phyloP scores from a whole-genome alignment of 2,113 vertebrate species.

The Sorex fumeus region DNA sequence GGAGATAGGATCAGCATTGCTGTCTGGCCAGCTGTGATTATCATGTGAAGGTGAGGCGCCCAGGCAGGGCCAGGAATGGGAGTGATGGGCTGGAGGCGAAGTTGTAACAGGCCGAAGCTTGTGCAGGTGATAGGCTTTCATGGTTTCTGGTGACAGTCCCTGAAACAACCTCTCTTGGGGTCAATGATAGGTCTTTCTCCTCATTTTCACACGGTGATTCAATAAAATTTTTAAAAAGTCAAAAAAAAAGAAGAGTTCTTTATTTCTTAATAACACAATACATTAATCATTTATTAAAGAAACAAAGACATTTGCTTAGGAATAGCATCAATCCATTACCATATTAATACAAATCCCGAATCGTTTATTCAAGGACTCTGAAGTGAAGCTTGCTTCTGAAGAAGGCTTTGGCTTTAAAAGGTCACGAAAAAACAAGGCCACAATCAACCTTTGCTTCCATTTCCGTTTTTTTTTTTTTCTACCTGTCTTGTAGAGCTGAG shows the following conservation, averaged over 20 bases:
- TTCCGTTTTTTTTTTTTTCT: neutral
- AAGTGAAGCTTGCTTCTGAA: neutral
- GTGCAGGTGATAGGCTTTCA: neutral
- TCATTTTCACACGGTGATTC: too few species aligned
- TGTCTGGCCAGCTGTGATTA: neutral
- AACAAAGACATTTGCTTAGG: neutral
- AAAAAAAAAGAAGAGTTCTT: too few species aligned
- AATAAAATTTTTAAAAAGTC: too few species aligned
- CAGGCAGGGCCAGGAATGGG: accelerated
- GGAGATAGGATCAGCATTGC: neutral
- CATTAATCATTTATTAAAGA: too few species aligned
- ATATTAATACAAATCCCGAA: neutral
- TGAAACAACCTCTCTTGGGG: neutral
- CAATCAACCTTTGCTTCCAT: neutral
- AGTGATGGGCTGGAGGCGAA: accelerated
- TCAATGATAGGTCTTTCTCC: neutral
- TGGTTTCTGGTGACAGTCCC: neutral
- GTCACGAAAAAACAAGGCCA: neutral
- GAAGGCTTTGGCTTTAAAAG: neutral
- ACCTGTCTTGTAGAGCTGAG: neutral
- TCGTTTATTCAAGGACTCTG: neutral
- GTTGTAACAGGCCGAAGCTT: neutral
- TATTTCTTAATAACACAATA: too few species aligned
- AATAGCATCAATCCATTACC: neutral
- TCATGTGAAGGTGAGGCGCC: neutral